Base-by-base conservation (phyloP, 2,113 vertebrate species). In the Clupea harengus region DNA sequence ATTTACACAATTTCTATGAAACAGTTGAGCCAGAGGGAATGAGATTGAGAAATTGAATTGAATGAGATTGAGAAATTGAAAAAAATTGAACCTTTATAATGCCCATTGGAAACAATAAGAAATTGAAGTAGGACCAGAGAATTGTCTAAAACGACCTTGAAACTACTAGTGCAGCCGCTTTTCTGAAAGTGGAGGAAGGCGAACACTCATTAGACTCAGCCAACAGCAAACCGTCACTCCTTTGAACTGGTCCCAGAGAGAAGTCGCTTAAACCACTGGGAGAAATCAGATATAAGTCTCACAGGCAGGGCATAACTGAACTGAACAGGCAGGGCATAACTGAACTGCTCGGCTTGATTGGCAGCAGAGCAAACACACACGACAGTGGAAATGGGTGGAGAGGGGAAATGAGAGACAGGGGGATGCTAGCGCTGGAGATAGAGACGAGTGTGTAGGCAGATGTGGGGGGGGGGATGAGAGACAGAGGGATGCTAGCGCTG, bases 141-240 rank as follows among this genome's bases (percentile, higher is more conserved):
- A 20, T 22, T 5, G 18, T 5, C 54, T 22, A 6, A 1, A 22
- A 60, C 5, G 54, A 57, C 83, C 60, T 78, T 85, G 87, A 83
- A 39, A 81, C 44, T 81, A 50, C 13, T 80, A 81, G 8, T 60
- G 60, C 18, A 75, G 81, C 57, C n/a, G 81, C 49, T 32, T 47
- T 49, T 47, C 45, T 28, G 67, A 85, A 85, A 25, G 2, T 57
- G 50, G 54, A 52, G 81, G 10, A 85, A 32, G 10, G 3, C 60
- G n/a, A 28, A 5, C 45, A 20, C 75, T 81, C 67, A 67, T 85
- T 85, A 81, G 81, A 78, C n/a, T 82, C 49, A 85, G 81, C 80
- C 57, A 6, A 67, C 20, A 54, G 75, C 82, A 39, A 22, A 32
- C 18, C 45, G 3, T 4, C 44, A 50, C 28, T 44, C 47, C 25